Conservation (phyloP, 2,888 invertebrate genomes). For the Archips crataeganus region DNA sequence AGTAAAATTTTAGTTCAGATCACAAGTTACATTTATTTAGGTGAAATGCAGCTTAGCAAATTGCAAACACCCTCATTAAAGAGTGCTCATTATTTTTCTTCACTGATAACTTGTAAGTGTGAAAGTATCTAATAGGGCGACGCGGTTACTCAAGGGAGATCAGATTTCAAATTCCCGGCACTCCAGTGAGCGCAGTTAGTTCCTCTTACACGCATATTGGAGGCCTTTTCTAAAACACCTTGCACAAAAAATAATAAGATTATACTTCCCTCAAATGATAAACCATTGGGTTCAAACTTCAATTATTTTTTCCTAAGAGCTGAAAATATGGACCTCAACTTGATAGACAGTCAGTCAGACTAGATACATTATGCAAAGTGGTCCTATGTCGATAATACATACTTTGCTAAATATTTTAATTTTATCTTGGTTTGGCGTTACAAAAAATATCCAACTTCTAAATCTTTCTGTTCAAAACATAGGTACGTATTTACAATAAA, state of each 20-base stretch:
- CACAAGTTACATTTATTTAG: neutral
- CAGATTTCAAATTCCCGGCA: neutral
- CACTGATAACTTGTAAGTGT: neutral
- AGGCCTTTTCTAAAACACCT: neutral
- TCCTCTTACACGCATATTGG: conserved; percentile 3
- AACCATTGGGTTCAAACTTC: too few relatives aligned
- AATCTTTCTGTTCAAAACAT: neutral
- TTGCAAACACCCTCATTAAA: neutral
- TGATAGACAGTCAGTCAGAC: too few relatives aligned
- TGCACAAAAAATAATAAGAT: neutral
- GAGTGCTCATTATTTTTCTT: neutral
- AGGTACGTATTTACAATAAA: neutral
- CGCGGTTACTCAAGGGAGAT: conserved; percentile 14
- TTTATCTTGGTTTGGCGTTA: neutral
- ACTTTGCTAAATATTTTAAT: neutral
- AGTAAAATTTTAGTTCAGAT: too few relatives aligned
- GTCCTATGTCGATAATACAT: neutral
- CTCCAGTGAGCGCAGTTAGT: conserved; percentile 1
- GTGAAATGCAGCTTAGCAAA: neutral
- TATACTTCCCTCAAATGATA: neutral
- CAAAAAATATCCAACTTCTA: neutral
- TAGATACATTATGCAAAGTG: neutral
- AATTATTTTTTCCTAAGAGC: too few relatives aligned
- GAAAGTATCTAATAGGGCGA: neutral
- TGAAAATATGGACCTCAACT: too few relatives aligned